Base-by-base conservation (phyloP, 1,140 invertebrate genomes). In the Trissolcus basalis region DNA sequence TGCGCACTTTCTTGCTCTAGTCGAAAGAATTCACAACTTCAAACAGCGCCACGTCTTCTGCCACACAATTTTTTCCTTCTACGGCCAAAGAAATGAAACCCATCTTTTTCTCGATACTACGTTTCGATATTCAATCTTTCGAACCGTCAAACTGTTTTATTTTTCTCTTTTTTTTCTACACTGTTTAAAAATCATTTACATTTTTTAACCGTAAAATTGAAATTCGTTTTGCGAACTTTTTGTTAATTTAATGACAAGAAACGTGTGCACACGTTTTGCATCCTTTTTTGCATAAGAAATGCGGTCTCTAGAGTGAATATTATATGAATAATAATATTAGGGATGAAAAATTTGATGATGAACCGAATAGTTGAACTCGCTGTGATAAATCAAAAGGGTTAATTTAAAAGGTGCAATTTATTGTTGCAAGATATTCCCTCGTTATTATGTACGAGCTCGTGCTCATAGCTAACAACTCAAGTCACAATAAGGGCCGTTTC, bases 351-450 rank as follows among this genome's bases (percentile, higher is more conserved):
- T 13, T 63, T 9, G 50, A 32, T 49, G 33, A 65, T 12, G 44
- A 55, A 56, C 15, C 16, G 15, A 4, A 55, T 51, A 55, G 47
- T 45, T 11, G 16, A 13, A 33, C 19, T 43, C 11, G 13, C 13
- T 11, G 41, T 16, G 32, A 60, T 75, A 64, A 75, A 75, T 75
- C 65, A 69, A 41, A 55, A 65, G 65, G 60, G 73, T 60, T 65
- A 69, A 76, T 76, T 69, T 76, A 41, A 44, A 65, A 54, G 47
- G 69, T 54, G 45, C 48, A 60, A 64, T 75, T 69, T 70, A 76
- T 69, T 65, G 65, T 64, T 54, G 47, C 56, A n/a, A 43, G 39
- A 45, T 44, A 69, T 36, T 43, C 54, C 64, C 51, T 58, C 54
- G 60, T 76, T 64, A 76, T 69, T 64, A 59, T 64, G 54, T 49